Base-by-base conservation (phyloP, 2,888 invertebrate species). In the Rhagium mordax region DNA sequence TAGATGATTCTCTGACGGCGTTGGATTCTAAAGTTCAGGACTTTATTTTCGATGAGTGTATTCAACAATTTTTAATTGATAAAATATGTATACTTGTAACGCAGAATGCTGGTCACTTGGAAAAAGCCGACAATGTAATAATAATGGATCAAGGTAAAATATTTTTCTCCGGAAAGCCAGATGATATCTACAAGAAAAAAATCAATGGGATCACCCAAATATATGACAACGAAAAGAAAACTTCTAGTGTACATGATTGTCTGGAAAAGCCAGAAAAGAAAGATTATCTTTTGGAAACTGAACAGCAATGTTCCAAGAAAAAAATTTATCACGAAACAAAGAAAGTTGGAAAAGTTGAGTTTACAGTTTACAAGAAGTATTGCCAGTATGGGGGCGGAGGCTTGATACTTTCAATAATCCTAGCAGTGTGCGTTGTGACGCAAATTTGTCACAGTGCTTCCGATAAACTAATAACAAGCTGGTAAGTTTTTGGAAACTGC, bases 1-100 rank as follows among this genome's bases (percentile, higher is more conserved):
- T 95, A 47, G 95, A 95, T 57, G 83, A 83, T 70, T 81, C 80
- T 47, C 62, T 83, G 21, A 79, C 81, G 1, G 77, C 83, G 6
- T 48, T 84, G 15, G 84, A 84, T 68, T 72, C 78, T 0, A 71
- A 78, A n/a, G 82, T 84, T 0, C 80, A 81, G 70, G 78, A 82
- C 18, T 78, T 70, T 16, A 80, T 84, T 7, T 83, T 84, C 69
- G 74, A 74, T 1, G 79, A 81, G 48, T 81, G 83, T 51, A 79
- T 85, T 10, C 77, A 78, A 67, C 74, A 65, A 5, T 84, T 83
- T 57, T 74, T 85, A 6, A 77, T 74, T n/a, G 77, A 81, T 21
- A 84, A 83, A 75, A 76, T 84, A 6, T 77, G 78, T 15, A 62
- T 85, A 51, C 74, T 84, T 24, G 80, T 82, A 24, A 79, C 83